Conservation (phyloP, 1,140 invertebrate genomes). For the Zaprionus davidi region DNA sequence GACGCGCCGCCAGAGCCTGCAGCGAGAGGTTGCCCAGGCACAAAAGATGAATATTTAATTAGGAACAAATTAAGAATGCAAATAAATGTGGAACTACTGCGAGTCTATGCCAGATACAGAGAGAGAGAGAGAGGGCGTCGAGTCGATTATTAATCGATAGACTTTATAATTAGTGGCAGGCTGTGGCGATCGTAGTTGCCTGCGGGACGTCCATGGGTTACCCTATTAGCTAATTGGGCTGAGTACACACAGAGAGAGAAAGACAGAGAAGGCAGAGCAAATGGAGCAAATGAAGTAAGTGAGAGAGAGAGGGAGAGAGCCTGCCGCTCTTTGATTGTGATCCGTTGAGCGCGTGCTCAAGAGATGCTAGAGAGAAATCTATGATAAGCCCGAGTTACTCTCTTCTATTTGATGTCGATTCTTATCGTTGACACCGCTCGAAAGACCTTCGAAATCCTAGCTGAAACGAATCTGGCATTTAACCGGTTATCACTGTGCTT, state of each 20-base stretch:
- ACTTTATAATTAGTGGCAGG: constrained; percentile 72
- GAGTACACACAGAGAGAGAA: not conserved
- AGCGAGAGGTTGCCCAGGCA: constrained; percentile 23
- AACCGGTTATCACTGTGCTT: constrained; percentile 42
- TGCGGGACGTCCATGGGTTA: constrained; percentile 25
- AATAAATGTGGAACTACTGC: constrained; percentile 77
- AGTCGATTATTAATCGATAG: constrained; percentile 79
- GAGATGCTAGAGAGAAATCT: not conserved
- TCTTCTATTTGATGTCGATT: constrained; percentile 2
- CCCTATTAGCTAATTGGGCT: constrained; percentile 69
- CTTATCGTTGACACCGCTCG: constrained; percentile 25
- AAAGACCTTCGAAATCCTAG: constrained; percentile 28
- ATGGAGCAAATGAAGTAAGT: too few relatives aligned
- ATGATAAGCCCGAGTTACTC: not conserved
- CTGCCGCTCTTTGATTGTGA: constrained; percentile 49
- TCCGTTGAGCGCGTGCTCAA: constrained; percentile 51
- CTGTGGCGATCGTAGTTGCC: constrained; percentile 28
- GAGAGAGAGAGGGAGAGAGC: not conserved
- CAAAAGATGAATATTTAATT: constrained; percentile 82
- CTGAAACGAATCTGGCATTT: constrained; percentile 37
- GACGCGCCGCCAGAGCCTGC: constrained; percentile 36
- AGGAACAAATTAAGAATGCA: constrained; percentile 82
- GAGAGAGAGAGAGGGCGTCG: constrained; percentile 12
- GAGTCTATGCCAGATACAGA: constrained; percentile 1
- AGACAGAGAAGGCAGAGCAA: not conserved